These are phyloP conservation scores for Crossoptilon crossoptilon DNA, from an alignment of 2,797 vertebrate genomes.

Conservation along the genomic window DNA sequence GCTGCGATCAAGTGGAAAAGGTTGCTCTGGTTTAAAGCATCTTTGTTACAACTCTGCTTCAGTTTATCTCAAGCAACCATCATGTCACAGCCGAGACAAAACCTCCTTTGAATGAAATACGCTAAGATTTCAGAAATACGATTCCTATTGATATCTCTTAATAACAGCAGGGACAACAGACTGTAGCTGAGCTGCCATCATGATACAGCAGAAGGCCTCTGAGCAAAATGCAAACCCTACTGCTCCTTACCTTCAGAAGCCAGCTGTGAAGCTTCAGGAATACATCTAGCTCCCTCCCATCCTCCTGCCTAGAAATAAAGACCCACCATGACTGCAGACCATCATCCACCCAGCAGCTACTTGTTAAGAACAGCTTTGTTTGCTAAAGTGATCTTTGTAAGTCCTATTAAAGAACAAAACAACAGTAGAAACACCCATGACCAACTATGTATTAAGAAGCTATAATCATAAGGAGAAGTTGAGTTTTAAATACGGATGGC, in stretches of 20 bases:
- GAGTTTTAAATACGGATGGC: not conserved
- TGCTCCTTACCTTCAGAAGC: not conserved
- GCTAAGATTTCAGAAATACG: not conserved
- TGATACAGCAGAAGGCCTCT: not conserved
- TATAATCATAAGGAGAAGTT: not conserved
- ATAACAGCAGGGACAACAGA: not conserved
- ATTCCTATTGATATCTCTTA: not conserved
- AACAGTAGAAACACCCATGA: not conserved
- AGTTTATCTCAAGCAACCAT: slow-evolving; percentile 38
- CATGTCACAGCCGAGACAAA: not conserved
- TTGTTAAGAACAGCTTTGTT: not conserved
- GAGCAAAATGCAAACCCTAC: not conserved
- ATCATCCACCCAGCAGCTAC: not conserved
- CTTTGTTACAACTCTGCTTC: not conserved
- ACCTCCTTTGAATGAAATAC: not conserved
- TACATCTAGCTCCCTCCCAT: not conserved
- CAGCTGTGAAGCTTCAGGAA: not conserved
- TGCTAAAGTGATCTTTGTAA: not conserved
- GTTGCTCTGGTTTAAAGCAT: not conserved
- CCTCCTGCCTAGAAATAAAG: not conserved
- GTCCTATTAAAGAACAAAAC: not conserved
- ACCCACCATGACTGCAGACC: not conserved
- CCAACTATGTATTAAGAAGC: not conserved
- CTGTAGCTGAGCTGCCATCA: fast-evolving
- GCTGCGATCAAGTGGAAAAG: not conserved